These are phyloP conservation scores for Aurelia coerulea DNA, from an alignment of 30 jellyfish, hydroid and myxozoan species.

Conservation along the genomic window DNA sequence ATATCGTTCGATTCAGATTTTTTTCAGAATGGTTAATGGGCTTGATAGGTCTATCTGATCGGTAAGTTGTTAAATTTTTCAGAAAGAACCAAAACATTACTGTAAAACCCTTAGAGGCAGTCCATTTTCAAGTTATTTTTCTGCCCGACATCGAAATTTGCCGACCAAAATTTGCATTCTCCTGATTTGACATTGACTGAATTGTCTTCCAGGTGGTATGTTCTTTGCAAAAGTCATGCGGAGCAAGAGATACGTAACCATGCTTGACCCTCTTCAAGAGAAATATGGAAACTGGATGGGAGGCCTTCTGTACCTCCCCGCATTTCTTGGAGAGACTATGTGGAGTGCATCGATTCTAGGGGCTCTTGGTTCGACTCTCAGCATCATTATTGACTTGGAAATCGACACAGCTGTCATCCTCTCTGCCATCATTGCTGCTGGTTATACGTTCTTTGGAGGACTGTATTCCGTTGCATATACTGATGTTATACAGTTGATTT, in stretches of 20 bases:
- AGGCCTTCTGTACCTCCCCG: slow-evolving; percentile 79
- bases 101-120: too few relatives aligned
- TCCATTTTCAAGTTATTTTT: too few relatives aligned
- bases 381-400: slow-evolving; percentile 72
- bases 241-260: slow-evolving; percentile 52
- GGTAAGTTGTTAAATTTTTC: too few relatives aligned
- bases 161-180: too few relatives aligned
- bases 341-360: slow-evolving; percentile 81
- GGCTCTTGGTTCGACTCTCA: slow-evolving; percentile 84
- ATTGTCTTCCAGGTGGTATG: slow-evolving; percentile 59
- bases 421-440: slow-evolving; percentile 79
- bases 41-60: too few relatives aligned
- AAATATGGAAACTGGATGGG: slow-evolving; percentile 86
- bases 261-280: slow-evolving; percentile 88
- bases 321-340: slow-evolving; percentile 83
- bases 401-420: slow-evolving; percentile 66
- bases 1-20: too few relatives aligned
- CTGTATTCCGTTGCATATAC: slow-evolving; percentile 84
- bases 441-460: slow-evolving; percentile 85
- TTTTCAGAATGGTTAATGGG: too few relatives aligned
- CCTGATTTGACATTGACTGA: too few relatives aligned
- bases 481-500: slow-evolving; percentile 73
- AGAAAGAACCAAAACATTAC: too few relatives aligned
- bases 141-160: too few relatives aligned
- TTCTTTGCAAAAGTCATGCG: slow-evolving; percentile 83